Percentiles rank a stretch among this genome's conserved stretches.
These are phyloP conservation scores for Nowickia ferox DNA, from an alignment of 2,888 invertebrate genomes.

Conservation along the genomic window DNA sequence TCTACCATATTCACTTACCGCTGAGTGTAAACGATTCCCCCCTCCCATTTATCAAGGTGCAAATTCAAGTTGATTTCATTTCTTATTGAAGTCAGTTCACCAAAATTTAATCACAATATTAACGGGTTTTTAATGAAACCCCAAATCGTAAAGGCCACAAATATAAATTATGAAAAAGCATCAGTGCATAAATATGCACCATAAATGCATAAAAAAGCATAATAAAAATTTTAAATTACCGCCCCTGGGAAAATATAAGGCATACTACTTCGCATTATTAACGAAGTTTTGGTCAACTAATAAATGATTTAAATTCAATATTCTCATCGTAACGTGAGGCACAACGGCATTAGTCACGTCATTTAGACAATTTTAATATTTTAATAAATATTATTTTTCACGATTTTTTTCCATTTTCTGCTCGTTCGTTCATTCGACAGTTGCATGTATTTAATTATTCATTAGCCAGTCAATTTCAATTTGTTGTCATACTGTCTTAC, in stretches of 20 bases:
- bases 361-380: constrained; percentile 56
- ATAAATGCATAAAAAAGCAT: background rate
- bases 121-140: constrained; percentile 52
- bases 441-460: constrained; percentile 53
- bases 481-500: constrained; percentile 39
- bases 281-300: constrained; percentile 1
- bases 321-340: constrained; percentile 6
- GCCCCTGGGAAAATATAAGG: background rate
- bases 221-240: background rate
- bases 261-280: constrained; percentile 14
- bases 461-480: constrained; percentile 57
- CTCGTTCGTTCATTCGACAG: background rate
- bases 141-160: constrained; percentile 19
- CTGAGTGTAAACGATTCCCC: constrained; percentile 12
- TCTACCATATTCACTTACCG: background rate
- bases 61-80: constrained; percentile 57
- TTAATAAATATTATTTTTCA: constrained; percentile 2
- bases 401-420: background rate
- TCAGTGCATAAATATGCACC: background rate
- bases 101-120: constrained; percentile 49
- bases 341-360: constrained; percentile 43
- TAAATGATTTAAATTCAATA: constrained; percentile 53
- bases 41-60: constrained; percentile 53
- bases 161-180: constrained; percentile 9
- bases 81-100: constrained; percentile 52